Base-by-base conservation (phyloP, 2,888 invertebrate genomes). In the Nomada ferruginata region DNA sequence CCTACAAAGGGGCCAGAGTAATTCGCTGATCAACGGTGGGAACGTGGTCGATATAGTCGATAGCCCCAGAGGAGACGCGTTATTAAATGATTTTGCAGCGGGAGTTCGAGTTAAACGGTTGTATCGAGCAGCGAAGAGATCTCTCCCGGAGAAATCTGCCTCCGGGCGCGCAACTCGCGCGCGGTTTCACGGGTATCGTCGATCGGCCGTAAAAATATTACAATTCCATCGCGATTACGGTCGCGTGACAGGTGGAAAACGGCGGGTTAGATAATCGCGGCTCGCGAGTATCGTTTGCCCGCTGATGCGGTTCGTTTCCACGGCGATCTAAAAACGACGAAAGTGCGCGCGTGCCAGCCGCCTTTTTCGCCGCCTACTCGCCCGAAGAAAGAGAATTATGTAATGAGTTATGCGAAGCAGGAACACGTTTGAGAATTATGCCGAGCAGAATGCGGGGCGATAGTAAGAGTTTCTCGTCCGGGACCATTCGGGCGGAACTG, bases 341-440 rank as follows among this genome's bases (percentile, higher is more conserved):
- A 69, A 82, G 68, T 55, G 47, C 15, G 26, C 53, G 36, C 65
- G 42, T 59, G 57, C n/a, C 26, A 13, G 26, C 2, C 26, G 36
- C 9, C 59, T 75, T 80, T 42, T 50, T 52, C 47, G 26, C 63
- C 68, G 64, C 68, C 50, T 55, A 63, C 50, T 44, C 68, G 75
- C 55, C 64, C 69, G 71, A 57, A 63, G 76, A 78, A 82, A 78
- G 63, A 71, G 61, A 44, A 69, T 86, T 86, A 83, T 61, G 74
- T 85, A 86, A 86, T 63, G 66, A 73, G 76, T 64, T 76, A 77
- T 44, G 73, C 57, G 59, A 65, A 76, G 47, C 73, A 79, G 83
- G 63, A 80, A 80, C 72, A 66, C 65, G 61, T 52, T 68, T 15
- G 50, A 26, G 72, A 80, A 64, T 74, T 72, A 82, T 72, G 64